Conservation (phyloP, 2,113 vertebrate species). For the Arvicanthis niloticus region DNA sequence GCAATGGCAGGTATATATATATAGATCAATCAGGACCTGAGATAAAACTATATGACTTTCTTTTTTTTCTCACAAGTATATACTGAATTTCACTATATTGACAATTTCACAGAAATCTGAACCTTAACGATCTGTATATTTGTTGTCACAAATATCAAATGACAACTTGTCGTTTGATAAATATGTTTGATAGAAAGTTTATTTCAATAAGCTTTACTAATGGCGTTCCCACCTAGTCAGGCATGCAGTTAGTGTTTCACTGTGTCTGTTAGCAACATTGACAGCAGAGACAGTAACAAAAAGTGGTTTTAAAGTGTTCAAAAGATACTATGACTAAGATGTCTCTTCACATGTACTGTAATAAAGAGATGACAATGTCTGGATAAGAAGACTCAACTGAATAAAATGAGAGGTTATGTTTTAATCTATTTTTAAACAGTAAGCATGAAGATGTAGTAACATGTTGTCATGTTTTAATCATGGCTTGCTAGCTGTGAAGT, state of each 20-base stretch:
- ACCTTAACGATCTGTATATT: background rate
- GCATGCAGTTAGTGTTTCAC: background rate
- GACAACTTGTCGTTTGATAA: background rate
- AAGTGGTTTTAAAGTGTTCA: background rate
- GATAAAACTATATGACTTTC: background rate
- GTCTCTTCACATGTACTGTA: background rate
- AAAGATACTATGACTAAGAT: background rate
- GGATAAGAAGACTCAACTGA: background rate
- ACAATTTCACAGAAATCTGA: constrained; percentile 11
- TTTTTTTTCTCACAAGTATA: background rate
- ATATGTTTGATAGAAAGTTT: background rate
- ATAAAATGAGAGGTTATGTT: background rate
- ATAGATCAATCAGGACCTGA: background rate
- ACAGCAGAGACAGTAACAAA: background rate
- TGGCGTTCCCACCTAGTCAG: background rate
- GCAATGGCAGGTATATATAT: constrained; percentile 2
- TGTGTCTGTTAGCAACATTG: background rate
- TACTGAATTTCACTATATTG: background rate
- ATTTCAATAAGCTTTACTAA: background rate
- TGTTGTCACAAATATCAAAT: constrained; percentile 23
- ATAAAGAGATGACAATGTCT: background rate
- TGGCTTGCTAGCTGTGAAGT: background rate
- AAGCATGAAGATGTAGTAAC: background rate
- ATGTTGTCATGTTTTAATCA: background rate
- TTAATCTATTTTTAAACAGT: background rate